phyloP scores from a whole-genome alignment of 2,113 vertebrate species.

The Nyctereutes procyonoides region DNA sequence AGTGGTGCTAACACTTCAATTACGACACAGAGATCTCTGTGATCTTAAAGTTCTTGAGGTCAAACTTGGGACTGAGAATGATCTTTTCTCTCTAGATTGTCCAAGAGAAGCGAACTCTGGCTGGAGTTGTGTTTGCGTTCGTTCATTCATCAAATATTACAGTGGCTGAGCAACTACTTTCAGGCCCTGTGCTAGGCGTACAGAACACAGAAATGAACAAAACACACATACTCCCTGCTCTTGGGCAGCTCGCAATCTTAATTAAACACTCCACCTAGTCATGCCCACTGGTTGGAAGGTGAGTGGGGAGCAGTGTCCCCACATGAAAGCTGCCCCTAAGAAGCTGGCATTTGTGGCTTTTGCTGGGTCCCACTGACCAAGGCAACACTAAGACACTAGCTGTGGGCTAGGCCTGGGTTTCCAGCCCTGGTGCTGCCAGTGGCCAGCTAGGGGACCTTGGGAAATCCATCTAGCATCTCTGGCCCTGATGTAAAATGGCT shows the following conservation, averaged over 20 bases:
- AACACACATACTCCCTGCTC: background rate
- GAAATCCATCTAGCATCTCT: background rate
- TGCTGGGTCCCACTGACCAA: background rate
- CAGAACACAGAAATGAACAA: background rate
- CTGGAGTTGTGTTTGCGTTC: background rate
- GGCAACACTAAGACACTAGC: background rate
- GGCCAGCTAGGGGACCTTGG: background rate
- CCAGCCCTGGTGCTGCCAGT: background rate
- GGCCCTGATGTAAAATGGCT: background rate
- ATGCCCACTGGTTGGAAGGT: background rate
- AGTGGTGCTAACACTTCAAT: background rate
- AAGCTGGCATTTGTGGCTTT: background rate
- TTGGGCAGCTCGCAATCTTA: fast-evolving
- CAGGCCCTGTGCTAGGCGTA: background rate
- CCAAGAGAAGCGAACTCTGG: background rate
- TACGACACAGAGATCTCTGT: background rate
- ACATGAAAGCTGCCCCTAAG: background rate
- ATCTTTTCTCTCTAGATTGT: slow-evolving; percentile 12
- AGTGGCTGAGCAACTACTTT: background rate
- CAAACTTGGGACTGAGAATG: background rate
- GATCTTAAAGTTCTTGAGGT: background rate
- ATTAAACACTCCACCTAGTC: background rate
- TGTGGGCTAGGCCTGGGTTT: background rate
- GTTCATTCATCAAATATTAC: background rate
- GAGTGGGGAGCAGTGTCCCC: background rate